A percentile compares a stretch with the other conserved stretches of the same genome.
These are phyloP conservation scores for Corydoras sp. DNA, from an alignment of 2,113 vertebrate genomes.

Conservation along the genomic window DNA sequence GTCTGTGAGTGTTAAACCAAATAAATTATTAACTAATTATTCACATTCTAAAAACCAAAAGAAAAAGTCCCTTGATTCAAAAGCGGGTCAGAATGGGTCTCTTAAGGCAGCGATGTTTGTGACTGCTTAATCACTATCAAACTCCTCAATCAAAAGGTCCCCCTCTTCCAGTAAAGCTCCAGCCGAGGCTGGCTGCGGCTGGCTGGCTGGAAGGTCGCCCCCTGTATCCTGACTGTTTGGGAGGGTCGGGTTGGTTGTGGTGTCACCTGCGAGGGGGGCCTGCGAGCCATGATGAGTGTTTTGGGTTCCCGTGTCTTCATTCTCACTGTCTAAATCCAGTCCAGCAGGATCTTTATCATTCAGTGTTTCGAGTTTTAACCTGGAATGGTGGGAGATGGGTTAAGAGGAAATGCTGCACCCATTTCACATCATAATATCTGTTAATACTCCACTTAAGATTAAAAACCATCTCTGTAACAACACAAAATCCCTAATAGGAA, in stretches of 20 bases:
- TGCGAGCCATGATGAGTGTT: background rate
- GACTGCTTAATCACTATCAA: conserved; percentile 69
- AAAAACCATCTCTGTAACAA: too few species aligned
- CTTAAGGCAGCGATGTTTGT: conserved; percentile 3
- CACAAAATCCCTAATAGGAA: too few species aligned
- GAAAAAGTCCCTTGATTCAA: background rate
- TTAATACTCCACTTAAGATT: too few species aligned
- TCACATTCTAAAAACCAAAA: conserved; percentile 32
- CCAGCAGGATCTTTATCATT: conserved; percentile 75
- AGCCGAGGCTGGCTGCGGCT: conserved; percentile 69
- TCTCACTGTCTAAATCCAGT: conserved; percentile 58
- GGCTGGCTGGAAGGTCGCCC: conserved; percentile 72
- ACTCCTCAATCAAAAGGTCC: conserved; percentile 80
- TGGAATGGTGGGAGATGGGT: conserved; percentile 43
- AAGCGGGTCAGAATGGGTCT: background rate
- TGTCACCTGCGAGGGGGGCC: background rate
- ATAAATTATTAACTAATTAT: conserved; percentile 39
- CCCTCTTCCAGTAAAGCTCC: conserved; percentile 69
- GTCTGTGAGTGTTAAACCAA: conserved; percentile 6
- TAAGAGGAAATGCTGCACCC: background rate
- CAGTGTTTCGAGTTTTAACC: conserved; percentile 79
- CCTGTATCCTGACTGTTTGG: conserved; percentile 60
- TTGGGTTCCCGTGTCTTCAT: conserved; percentile 41
- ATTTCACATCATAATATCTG: too few species aligned
- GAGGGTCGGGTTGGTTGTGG: conserved; percentile 17